Base-by-base conservation (phyloP, 1,140 invertebrate species). In the Halesus radiatus region DNA sequence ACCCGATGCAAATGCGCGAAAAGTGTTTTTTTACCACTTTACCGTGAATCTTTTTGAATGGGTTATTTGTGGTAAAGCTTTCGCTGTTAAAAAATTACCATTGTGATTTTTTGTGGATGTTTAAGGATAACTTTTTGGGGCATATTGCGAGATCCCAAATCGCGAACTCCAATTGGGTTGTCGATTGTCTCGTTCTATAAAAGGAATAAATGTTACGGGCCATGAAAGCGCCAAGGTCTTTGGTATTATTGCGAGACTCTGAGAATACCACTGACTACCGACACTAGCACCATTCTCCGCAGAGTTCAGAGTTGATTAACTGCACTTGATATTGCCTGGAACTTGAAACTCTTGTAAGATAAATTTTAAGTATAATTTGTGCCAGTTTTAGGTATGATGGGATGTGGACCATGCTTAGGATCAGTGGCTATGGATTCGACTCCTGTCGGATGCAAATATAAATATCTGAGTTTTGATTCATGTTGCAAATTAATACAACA, bases 191-290 rank as follows among this genome's bases (percentile, higher is more conserved):
- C 15, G 32, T 45, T 45, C 70, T 73, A 20, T 73, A 73, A 53
- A 73, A 52, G 70, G 70, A 73, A 73, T 73, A 73, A 73, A 73
- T 73, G 37, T 73, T 73, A 53, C 70, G 70, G 26, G 32, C 20
- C n/a, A 53, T 73, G 50, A 45, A 53, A 20, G 3, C 37, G 37
- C 18, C 70, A 73, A 73, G 70, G 70, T 22, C 37, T 53, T 15
- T 16, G 20, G 37, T 45, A 6, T 10, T 16, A 58, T 60, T 60
- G n/a, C 56, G 56, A 60, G 56, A 60, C 23, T 0, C 56, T 23
- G 18, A 3, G 56, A 60, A 23, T 22, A 8, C n/a, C n/a, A n/a
- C n/a, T n/a, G n/a, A n/a, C n/a, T n/a, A n/a, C n/a, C n/a, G n/a
- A n/a, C n/a, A n/a, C 37, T 45, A 1, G 37, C 10, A 13, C 64